Conservation (phyloP, 2,113 vertebrate genomes). For the Xyliphius kryptos region DNA sequence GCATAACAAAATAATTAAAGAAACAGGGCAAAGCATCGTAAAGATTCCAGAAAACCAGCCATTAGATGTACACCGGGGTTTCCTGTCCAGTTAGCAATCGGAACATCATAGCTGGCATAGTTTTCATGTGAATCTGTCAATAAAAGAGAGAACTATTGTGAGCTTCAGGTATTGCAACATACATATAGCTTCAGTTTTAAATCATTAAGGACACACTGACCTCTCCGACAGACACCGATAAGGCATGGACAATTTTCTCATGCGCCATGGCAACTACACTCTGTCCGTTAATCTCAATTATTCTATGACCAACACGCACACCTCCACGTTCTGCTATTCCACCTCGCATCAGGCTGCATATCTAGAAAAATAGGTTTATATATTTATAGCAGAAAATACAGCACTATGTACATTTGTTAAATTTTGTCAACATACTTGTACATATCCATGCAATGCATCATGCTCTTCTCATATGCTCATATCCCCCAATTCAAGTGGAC, state of each 20-base stretch:
- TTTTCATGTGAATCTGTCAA: too few species aligned
- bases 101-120: too few species aligned
- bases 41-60: too few species aligned
- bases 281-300: slow-evolving; percentile 97
- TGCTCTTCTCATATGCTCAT: background rate
- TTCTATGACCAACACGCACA: slow-evolving; percentile 91
- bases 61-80: too few species aligned
- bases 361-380: slow-evolving; percentile 75
- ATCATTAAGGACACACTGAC: slow-evolving; percentile 56
- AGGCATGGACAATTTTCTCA: slow-evolving; percentile 95
- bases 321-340: slow-evolving; percentile 95
- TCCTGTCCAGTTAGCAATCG: too few species aligned
- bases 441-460: too few species aligned
- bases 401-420: background rate
- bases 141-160: too few species aligned
- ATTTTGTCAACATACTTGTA: slow-evolving; percentile 1
- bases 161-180: background rate
- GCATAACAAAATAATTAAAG: too few species aligned
- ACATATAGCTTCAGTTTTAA: background rate
- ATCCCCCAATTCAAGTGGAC: slow-evolving; percentile 48
- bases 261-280: slow-evolving; percentile 96
- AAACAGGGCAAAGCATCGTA: too few species aligned
- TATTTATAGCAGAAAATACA: background rate
- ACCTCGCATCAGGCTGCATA: slow-evolving; percentile 96
- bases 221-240: slow-evolving; percentile 96